A percentile compares a stretch with the other conserved stretches of the same genome.
phyloP scores from a whole-genome alignment of 2,797 vertebrate species.

The Poecilia velifera region DNA sequence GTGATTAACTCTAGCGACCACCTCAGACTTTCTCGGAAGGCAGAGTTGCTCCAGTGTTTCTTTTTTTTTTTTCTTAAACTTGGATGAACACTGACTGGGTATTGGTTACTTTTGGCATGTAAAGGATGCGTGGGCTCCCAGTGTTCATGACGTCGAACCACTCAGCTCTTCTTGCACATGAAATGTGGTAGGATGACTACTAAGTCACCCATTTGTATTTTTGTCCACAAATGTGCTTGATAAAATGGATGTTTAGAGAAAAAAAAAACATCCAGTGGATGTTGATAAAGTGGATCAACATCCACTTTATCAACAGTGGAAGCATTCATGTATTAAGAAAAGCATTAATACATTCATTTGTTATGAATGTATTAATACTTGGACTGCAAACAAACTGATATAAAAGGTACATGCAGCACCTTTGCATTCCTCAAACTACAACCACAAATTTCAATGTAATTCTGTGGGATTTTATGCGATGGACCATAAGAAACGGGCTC shows the following conservation, averaged over 20 bases:
- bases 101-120: slow-evolving; percentile 75
- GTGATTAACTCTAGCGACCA: slow-evolving; percentile 68
- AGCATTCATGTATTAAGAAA: no score
- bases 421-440: not conserved
- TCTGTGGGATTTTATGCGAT: not conserved
- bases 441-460: not conserved
- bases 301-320: slow-evolving; percentile 7
- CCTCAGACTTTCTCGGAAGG: slow-evolving; percentile 52
- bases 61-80: slow-evolving; percentile 58
- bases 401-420: not conserved
- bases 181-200: slow-evolving; percentile 55
- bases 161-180: slow-evolving; percentile 49
- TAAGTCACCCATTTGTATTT: slow-evolving; percentile 48
- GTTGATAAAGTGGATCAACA: no score
- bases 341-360: slow-evolving; percentile 5
- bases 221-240: slow-evolving; percentile 65
- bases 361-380: slow-evolving; percentile 43
- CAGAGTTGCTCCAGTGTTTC: slow-evolving; percentile 49
- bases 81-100: slow-evolving; percentile 66
- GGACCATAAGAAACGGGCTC: not conserved
- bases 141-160: slow-evolving; percentile 62
- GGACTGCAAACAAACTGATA: slow-evolving; percentile 46
- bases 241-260: slow-evolving; percentile 28
- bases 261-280: no score
- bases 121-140: slow-evolving; percentile 66